phyloP scores from a whole-genome alignment of 1,140 invertebrate genomes.

The Octopus bimaculoides region DNA sequence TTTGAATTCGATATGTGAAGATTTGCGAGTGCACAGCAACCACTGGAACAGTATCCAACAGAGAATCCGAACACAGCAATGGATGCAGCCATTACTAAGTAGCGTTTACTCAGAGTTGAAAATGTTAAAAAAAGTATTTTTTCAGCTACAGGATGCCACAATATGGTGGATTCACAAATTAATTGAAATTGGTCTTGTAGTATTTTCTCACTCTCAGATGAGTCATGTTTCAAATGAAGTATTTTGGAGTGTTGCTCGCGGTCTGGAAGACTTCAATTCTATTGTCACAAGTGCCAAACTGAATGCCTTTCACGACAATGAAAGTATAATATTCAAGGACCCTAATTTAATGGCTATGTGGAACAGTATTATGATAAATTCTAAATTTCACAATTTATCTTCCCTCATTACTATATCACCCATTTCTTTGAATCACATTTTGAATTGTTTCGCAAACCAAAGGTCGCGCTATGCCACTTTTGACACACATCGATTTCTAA shows the following conservation, averaged over 20 bases:
- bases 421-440: conserved; percentile 48
- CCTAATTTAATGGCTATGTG: not conserved
- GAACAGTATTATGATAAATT: conserved; percentile 15
- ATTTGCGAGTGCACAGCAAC: conserved; percentile 49
- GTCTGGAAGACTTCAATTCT: conserved; percentile 54
- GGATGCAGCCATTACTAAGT: conserved; percentile 42
- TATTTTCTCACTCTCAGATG: conserved; percentile 52
- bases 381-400: conserved; percentile 30
- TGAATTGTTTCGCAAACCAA: conserved; percentile 49
- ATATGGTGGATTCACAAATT: conserved; percentile 53
- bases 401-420: conserved; percentile 37
- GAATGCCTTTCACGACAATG: not conserved
- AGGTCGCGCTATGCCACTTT: conserved; percentile 50
- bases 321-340: not conserved
- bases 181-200: conserved; percentile 50
- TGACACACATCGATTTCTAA: conserved; percentile 50
- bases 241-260: conserved; percentile 52
- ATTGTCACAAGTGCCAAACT: conserved; percentile 28
- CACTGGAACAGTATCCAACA: conserved; percentile 56
- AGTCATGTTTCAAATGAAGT: conserved; percentile 44
- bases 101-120: conserved; percentile 43
- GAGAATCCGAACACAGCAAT: conserved; percentile 44
- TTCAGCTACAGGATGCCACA: conserved; percentile 36
- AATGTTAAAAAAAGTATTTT: conserved; percentile 34
- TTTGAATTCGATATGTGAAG: conserved; percentile 52